Evolutionary conservation across 2,797 vertebrate genomes (phyloP).

Genomic region (Eulemur albifrons): DNA sequence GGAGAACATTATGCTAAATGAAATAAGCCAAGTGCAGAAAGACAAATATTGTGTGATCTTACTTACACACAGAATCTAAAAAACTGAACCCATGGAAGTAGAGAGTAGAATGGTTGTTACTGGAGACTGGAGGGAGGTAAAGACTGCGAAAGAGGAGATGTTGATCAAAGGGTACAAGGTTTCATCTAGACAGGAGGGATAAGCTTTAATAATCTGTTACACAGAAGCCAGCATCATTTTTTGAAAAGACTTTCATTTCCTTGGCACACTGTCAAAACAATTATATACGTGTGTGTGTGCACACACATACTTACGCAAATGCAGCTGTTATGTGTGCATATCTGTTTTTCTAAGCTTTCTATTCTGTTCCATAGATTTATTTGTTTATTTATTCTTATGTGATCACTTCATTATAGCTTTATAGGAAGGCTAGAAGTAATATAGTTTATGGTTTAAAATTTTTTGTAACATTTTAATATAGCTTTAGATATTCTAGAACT

Average conservation of each 20-base stretch:
- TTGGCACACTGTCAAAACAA: not conserved
- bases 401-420: not conserved
- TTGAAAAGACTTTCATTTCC: not conserved
- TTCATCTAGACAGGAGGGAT: not conserved
- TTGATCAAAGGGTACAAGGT: not conserved
- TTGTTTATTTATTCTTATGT: not conserved
- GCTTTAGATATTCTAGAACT: not conserved
- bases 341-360: not conserved
- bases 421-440: not conserved
- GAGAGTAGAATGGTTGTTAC: not conserved
- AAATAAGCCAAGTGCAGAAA: not conserved
- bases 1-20: not conserved
- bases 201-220: not conserved
- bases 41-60: not conserved
- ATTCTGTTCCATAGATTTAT: not conserved
- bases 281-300: not conserved
- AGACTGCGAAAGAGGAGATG: not conserved
- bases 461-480: not conserved
- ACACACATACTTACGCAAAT: too few species aligned
- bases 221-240: not conserved
- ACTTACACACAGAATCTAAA: not conserved
- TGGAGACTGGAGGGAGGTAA: not conserved
- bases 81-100: not conserved
- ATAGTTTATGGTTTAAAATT: not conserved
- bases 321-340: not conserved